These are phyloP conservation scores for Microcebus ravelobensis DNA, from an alignment of 2,113 vertebrate genomes.

Conservation along the genomic window DNA sequence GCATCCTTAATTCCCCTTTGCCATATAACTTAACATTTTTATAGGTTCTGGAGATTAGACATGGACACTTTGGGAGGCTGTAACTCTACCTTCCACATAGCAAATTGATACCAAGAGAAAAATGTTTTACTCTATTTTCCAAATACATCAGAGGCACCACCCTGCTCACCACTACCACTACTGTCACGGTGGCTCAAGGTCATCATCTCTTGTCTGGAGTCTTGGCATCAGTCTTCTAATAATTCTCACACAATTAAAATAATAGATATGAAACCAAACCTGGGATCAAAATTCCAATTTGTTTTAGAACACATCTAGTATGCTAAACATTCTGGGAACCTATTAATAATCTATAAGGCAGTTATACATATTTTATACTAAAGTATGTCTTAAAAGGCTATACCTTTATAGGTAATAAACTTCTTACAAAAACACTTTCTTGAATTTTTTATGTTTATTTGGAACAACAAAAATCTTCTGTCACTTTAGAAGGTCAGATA, in stretches of 20 bases:
- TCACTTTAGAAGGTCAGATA: slow-evolving; percentile 81
- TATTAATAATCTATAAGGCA: slow-evolving; percentile 84
- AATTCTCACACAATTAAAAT: slow-evolving; percentile 13
- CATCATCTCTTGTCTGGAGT: neutral
- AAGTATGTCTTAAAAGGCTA: slow-evolving; percentile 81
- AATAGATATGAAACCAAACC: slow-evolving; percentile 61
- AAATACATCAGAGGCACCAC: neutral
- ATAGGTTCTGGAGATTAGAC: neutral
- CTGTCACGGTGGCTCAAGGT: fast-evolving
- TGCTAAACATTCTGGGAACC: slow-evolving; percentile 68
- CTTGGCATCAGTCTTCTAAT: neutral
- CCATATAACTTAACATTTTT: neutral
- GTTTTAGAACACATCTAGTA: slow-evolving; percentile 57
- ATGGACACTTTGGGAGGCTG: neutral
- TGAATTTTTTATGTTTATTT: slow-evolving; percentile 85
- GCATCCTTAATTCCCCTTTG: neutral
- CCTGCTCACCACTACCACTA: neutral
- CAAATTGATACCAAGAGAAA: neutral
- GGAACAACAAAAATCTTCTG: slow-evolving; percentile 79
- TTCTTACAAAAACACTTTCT: slow-evolving; percentile 77
- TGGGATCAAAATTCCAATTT: slow-evolving; percentile 53
- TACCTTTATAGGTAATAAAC: slow-evolving; percentile 82
- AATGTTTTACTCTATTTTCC: neutral
- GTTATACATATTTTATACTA: slow-evolving; percentile 85
- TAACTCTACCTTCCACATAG: neutral